These are phyloP conservation scores for Diabrotica virgifera DNA, from an alignment of 1,140 invertebrate genomes.

Conservation along the genomic window DNA sequence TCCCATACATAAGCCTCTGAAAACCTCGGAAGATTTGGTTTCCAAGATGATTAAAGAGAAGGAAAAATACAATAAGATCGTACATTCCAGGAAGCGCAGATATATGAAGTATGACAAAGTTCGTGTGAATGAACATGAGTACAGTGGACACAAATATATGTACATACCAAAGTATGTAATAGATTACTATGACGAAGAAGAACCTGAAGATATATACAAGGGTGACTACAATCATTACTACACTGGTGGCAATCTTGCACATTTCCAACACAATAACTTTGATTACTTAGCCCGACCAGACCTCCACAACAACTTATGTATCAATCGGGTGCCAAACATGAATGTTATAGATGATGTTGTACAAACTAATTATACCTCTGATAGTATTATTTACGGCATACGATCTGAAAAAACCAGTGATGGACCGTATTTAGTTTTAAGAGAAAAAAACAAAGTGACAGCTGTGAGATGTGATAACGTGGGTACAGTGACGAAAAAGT, in stretches of 20 bases:
- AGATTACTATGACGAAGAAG: conserved; percentile 5
- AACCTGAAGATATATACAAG: conserved; percentile 8
- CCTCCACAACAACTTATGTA: conserved; percentile 10
- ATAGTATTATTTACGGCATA: conserved; percentile 3
- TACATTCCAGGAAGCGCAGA: not conserved
- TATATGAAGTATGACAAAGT: not conserved
- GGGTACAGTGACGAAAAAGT: not conserved
- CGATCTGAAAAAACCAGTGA: not conserved
- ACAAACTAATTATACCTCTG: not conserved
- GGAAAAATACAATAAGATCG: conserved; percentile 12
- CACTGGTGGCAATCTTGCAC: conserved; percentile 14
- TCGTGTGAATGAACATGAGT: not conserved
- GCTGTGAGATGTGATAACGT: not conserved
- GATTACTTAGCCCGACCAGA: conserved; percentile 12
- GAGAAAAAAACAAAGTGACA: conserved; percentile 8
- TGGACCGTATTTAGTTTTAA: conserved; percentile 6
- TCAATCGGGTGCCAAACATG: not conserved
- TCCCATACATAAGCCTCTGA: conserved; percentile 10
- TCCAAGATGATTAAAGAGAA: conserved; percentile 5
- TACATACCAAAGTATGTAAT: conserved; percentile 11
- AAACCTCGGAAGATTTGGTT: conserved; percentile 12
- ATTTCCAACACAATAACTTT: conserved; percentile 8
- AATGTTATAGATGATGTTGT: not conserved
- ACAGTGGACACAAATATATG: conserved; percentile 6
- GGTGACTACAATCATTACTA: conserved; percentile 19